A percentile compares a stretch with the other conserved stretches of the same genome.
Evolutionary conservation across 2,113 vertebrate genomes (phyloP).

Genomic region (Misgurnus anguillicaudatus): DNA sequence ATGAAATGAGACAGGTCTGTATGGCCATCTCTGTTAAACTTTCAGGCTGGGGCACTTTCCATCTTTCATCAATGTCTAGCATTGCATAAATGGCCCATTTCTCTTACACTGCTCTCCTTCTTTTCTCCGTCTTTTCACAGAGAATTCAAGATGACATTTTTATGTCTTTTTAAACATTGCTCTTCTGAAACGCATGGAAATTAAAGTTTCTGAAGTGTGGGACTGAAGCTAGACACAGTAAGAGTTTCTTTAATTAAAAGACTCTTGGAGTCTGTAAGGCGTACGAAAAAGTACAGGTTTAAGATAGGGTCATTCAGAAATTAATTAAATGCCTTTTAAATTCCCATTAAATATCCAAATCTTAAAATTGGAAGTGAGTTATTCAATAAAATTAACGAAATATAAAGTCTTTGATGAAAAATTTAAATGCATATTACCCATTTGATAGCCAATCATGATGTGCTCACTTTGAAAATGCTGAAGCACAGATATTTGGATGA

Average conservation of each 20-base stretch:
- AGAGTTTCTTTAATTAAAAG: slow-evolving; percentile 13
- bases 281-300: neutral
- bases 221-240: neutral
- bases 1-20: slow-evolving; percentile 41
- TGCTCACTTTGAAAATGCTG: neutral
- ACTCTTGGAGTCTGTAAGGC: neutral
- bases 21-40: slow-evolving; percentile 24
- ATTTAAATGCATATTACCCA: neutral
- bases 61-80: slow-evolving; percentile 5
- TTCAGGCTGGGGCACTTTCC: slow-evolving; percentile 20
- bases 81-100: slow-evolving; percentile 3
- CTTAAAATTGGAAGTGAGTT: too few species aligned
- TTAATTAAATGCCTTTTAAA: neutral
- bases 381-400: too few species aligned
- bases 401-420: neutral
- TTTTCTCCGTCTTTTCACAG: slow-evolving; percentile 24
- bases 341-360: too few species aligned
- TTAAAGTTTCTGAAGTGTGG: slow-evolving; percentile 4
- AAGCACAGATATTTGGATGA: too few species aligned
- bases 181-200: neutral
- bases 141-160: slow-evolving; percentile 33
- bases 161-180: slow-evolving; percentile 23
- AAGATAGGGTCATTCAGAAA: neutral
- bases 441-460: neutral
- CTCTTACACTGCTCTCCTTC: neutral